phyloP scores from a whole-genome alignment of 1,140 invertebrate species.

The Caenorhabditis tropicalis region DNA sequence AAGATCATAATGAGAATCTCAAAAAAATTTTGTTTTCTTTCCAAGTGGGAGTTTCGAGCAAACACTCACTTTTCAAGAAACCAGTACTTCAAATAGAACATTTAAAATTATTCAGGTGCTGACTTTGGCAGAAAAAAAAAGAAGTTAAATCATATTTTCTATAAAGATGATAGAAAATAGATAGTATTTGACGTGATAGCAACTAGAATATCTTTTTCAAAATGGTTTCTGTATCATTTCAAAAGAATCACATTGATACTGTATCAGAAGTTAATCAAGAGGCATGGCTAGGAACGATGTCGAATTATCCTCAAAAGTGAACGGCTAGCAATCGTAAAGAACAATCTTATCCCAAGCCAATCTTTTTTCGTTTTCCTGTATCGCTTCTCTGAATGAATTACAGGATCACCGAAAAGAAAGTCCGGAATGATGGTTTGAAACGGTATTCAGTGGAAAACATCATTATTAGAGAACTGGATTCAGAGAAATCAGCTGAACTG shows the following conservation, averaged over 20 bases:
- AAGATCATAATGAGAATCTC: not conserved
- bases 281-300: not conserved
- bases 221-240: not conserved
- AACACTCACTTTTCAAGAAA: not conserved
- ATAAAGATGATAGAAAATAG: not conserved
- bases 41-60: not conserved
- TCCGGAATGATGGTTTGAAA: not conserved
- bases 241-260: not conserved
- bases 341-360: constrained; percentile 17
- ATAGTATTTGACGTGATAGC: not conserved
- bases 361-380: constrained; percentile 4
- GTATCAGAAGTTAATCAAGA: not conserved
- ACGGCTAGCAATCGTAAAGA: not conserved
- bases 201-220: not conserved
- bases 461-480: too few species aligned
- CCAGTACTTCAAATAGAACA: not conserved
- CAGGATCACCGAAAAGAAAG: not conserved
- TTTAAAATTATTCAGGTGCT: not conserved
- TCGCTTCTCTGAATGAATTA: not conserved
- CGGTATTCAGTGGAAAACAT: too few species aligned
- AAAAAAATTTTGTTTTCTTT: not conserved
- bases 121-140: not conserved
- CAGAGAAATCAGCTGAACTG: too few species aligned
- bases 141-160: not conserved
- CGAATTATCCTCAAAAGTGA: not conserved